Percentiles rank a stretch among this genome's conserved stretches.
phyloP scores from a whole-genome alignment of 1,140 invertebrate species.

The Cheumatopsyche charites region DNA sequence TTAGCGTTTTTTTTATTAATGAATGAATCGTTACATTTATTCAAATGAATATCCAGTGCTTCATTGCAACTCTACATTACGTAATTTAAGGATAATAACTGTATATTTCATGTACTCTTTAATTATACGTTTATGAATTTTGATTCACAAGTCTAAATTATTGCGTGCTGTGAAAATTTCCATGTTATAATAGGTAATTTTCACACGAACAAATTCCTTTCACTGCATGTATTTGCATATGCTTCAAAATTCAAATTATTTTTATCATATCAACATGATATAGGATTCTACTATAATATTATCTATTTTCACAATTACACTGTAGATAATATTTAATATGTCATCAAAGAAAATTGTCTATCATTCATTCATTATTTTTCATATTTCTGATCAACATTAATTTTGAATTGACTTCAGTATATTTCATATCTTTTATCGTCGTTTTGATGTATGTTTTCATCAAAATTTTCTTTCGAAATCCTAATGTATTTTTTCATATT shows the following conservation, averaged over 20 bases:
- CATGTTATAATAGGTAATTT: slow-evolving; percentile 22
- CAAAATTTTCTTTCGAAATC: too few relatives aligned
- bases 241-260: slow-evolving; percentile 6
- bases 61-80: not conserved
- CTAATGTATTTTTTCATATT: too few relatives aligned
- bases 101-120: not conserved
- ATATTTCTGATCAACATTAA: too few relatives aligned
- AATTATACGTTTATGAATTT: too few relatives aligned
- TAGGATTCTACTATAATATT: not conserved
- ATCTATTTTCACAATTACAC: not conserved
- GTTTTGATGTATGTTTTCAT: too few relatives aligned
- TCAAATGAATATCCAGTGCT: not conserved
- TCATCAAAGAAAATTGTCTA: too few relatives aligned
- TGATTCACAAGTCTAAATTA: not conserved
- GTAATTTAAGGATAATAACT: slow-evolving; percentile 14
- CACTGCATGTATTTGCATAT: slow-evolving; percentile 6
- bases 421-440: too few relatives aligned
- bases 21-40: too few relatives aligned
- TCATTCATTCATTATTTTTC: too few relatives aligned
- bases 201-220: slow-evolving; percentile 19
- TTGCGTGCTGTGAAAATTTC: slow-evolving; percentile 13
- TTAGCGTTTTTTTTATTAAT: too few relatives aligned
- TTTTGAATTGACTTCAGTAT: too few relatives aligned
- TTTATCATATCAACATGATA: not conserved
- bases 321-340: too few relatives aligned